Evolutionary conservation across 2,113 vertebrate genomes (phyloP), one percentile per base, ranked within the genome.

Genomic region (Dendropsophus ebraccatus): DNA sequence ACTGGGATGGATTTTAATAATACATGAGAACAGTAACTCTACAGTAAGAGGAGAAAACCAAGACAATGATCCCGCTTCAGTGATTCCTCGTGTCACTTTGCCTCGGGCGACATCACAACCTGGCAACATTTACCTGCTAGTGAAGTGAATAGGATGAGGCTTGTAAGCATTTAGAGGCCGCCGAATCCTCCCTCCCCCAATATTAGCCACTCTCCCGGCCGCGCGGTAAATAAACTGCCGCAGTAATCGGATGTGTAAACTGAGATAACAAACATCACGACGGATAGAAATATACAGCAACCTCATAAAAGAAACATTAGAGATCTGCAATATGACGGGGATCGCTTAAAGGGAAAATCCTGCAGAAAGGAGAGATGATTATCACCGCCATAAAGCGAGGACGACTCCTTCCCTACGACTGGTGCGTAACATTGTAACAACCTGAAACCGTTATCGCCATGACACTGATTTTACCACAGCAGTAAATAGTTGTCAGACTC

Each of bases 111-210:
- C 67, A 70, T 70, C 67, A 70, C 17, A 70, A 41, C 19, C 32
- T 70, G 67, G 32, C 32, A 41, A 37, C 67, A 23, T 70, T 70
- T 70, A 70, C 67, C 67, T 70, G 35, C 5, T 21, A 70, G 67
- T 41, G 35, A 41, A 70, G 0, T 9, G 32, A 37, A 70, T 37
- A 41, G 67, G 23, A 41, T 37, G 32, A 70, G 67, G 19, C 67
- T 70, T 70, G 67, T 70, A 5, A 70, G 67, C 67, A 41, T 70
- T 70, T 41, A 70, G 67, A 70, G 2, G 67, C 32, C 23, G 28
- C 19, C 19, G 19, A 30, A 70, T 70, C 2, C 19, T 41, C 8
- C 8, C 67, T 70, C 35, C 35, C 32, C 67, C 30, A 69, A 69
- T 69, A 69, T 69, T 69, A 69, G 28, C 9, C 28, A 32, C 30